Base-by-base conservation (phyloP, 2,113 vertebrate genomes). In the Bubalus kerabau region DNA sequence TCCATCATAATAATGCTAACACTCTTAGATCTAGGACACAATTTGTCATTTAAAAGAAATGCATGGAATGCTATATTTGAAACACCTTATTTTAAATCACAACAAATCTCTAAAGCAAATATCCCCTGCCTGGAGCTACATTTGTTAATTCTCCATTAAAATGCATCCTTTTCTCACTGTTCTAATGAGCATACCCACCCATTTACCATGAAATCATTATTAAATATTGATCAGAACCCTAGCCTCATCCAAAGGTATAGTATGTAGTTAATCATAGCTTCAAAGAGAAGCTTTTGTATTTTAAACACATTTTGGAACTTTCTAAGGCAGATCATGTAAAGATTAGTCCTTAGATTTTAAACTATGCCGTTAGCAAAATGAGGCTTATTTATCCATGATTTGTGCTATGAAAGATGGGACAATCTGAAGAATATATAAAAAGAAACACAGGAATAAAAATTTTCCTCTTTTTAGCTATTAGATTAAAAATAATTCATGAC, bases 101-200 rank as follows among this genome's bases (percentile, higher is more conserved):
- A 96, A 78, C 40, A 71, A 93, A 98, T 98, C 95, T 98, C 92
- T 90, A 94, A 97, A 98, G 96, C 36, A 98, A 98, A 96, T 52
- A 48, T 50, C 91, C 97, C 95, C 71, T 97, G 95, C 67, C 67
- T 96, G 36, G 4, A 97, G 96, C 93, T 71, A 78, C 78, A 92
- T 95, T 98, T 97, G 91, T 96, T 98, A 98, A 98, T 97, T 98
- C 95, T 78, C 82, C 87, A 97, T 98, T 98, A 97, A 98, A 98
- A 98, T 97, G 81, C 90, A 91, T 48, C 50, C 78, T 83, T 98
- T 97, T 92, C 90, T 97, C 87, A 97, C 26, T 57, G 5, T 93
- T 98, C 97, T 98, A 98, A 98, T 91, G 95, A 95, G 86, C 95
- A 80, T 92, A 40, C 62, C 97, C 88, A 97, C 95, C 92, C 67